Conservation (phyloP, 2,113 vertebrate species). For the Vulpes vulpes region DNA sequence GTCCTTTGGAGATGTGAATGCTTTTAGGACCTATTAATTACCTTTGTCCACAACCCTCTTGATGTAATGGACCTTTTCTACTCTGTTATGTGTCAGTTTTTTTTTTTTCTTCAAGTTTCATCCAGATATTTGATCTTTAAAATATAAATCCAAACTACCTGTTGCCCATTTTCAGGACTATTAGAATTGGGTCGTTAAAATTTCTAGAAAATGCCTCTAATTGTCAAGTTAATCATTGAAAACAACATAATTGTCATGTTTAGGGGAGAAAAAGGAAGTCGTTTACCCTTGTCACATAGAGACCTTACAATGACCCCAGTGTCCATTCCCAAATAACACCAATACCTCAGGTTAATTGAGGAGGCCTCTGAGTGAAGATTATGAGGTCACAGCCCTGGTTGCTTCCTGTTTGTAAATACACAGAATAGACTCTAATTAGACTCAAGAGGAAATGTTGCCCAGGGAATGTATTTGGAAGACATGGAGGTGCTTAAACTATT, state of each 20-base stretch:
- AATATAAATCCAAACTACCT: not conserved
- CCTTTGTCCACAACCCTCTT: no score
- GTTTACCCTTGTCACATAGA: not conserved
- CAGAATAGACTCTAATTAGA: conserved; percentile 84
- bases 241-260: not conserved
- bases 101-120: not conserved
- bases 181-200: not conserved
- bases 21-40: not conserved
- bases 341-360: conserved; percentile 74
- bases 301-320: not conserved
- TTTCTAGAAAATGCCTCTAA: not conserved
- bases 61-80: not conserved
- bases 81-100: not conserved
- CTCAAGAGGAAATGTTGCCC: conserved; percentile 83
- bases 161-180: not conserved
- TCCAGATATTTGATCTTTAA: not conserved
- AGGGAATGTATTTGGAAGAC: conserved; percentile 84
- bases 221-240: not conserved
- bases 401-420: conserved; percentile 88
- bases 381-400: conserved; percentile 73
- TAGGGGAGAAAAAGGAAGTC: not conserved
- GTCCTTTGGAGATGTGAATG: not conserved
- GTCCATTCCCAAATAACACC: not conserved
- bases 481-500: conserved; percentile 76
- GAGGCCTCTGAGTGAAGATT: conserved; percentile 55